phyloP scores from a whole-genome alignment of 2,797 vertebrate genomes.

The Cottoperca gobio region DNA sequence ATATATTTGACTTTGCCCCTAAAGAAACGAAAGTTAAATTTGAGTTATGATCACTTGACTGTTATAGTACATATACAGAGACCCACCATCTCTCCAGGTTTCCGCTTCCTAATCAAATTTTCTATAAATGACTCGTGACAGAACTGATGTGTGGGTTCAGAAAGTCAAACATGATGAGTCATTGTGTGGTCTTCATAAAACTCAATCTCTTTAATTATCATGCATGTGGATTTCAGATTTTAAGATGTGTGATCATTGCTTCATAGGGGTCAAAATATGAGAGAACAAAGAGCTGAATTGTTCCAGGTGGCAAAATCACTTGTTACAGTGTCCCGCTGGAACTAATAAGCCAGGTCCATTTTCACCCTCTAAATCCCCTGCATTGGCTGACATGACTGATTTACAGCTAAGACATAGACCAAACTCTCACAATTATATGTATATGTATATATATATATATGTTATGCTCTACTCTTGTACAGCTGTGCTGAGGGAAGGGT shows the following conservation, averaged over 20 bases:
- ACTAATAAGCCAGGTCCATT: constrained; percentile 87
- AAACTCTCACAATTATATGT: constrained; percentile 82
- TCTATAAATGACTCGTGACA: constrained; percentile 30
- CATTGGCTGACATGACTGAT: constrained; percentile 84
- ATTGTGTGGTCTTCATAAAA: constrained; percentile 55
- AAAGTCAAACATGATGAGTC: constrained; percentile 45
- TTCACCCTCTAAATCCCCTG: constrained; percentile 85
- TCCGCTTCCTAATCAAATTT: constrained; percentile 46
- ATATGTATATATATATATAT: constrained; percentile 70
- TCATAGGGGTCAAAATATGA: constrained; percentile 67
- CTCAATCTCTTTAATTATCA: constrained; percentile 59
- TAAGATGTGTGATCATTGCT: constrained; percentile 52
- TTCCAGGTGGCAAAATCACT: constrained; percentile 87
- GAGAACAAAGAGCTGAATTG: constrained; percentile 80
- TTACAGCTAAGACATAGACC: constrained; percentile 81
- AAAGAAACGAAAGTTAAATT: not conserved
- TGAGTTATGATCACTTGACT: constrained; percentile 7
- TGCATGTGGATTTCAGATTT: constrained; percentile 73
- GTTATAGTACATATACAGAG: constrained; percentile 13
- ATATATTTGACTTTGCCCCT: not conserved
- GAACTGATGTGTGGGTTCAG: constrained; percentile 38
- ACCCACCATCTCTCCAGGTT: constrained; percentile 10
- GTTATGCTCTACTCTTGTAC: constrained; percentile 66
- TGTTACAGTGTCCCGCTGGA: constrained; percentile 83
- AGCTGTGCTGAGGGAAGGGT: constrained; percentile 68